phyloP scores from a whole-genome alignment of 2,113 vertebrate genomes.

The Sakesphorus luctuosus region DNA sequence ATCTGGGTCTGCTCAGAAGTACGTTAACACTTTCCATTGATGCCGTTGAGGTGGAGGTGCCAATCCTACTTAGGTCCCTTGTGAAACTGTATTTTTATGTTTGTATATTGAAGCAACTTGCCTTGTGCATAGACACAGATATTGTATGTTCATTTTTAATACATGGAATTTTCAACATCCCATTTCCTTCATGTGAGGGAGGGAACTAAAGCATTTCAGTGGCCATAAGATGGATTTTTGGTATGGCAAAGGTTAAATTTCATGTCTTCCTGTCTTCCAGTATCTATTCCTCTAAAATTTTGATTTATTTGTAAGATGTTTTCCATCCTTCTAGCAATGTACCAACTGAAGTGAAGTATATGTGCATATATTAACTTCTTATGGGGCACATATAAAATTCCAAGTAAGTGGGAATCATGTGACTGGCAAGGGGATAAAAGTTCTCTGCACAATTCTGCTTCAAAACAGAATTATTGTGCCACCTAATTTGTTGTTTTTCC shows the following conservation, averaged over 20 bases:
- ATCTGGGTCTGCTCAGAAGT: neutral
- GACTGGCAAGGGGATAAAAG: slow-evolving; percentile 2
- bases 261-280: neutral
- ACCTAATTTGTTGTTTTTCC: slow-evolving; percentile 69
- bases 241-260: neutral
- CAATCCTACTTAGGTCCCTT: neutral
- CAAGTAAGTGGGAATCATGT: neutral
- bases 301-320: slow-evolving; percentile 13
- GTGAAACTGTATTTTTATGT: neutral
- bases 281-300: neutral
- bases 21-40: neutral
- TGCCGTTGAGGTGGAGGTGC: neutral
- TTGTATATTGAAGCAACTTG: neutral
- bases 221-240: neutral
- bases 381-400: neutral
- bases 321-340: neutral
- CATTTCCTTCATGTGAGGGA: neutral
- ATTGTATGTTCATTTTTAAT: neutral
- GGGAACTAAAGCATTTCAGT: neutral
- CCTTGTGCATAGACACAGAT: neutral
- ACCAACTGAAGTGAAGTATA: neutral
- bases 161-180: neutral
- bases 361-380: slow-evolving; percentile 9
- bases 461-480: slow-evolving; percentile 51
- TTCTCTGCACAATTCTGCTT: slow-evolving; percentile 50